phyloP scores from a whole-genome alignment of 2,888 invertebrate species.

The Julus scandinavius region DNA sequence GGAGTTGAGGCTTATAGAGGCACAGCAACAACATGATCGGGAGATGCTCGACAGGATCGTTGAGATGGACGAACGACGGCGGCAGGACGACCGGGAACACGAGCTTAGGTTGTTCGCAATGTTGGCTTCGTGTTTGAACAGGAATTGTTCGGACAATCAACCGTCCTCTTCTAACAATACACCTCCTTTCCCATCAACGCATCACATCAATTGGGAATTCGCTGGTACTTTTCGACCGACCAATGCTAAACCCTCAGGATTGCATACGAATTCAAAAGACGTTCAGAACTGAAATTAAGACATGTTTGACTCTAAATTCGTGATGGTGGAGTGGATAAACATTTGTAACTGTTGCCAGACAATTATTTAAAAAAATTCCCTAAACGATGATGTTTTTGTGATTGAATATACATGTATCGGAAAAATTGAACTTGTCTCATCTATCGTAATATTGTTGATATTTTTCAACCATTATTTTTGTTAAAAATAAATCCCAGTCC shows the following conservation, averaged over 20 bases:
- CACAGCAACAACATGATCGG: conserved; percentile 13
- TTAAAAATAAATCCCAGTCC: too few species aligned
- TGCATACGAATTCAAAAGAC: background rate
- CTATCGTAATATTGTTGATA: too few species aligned
- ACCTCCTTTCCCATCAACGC: background rate
- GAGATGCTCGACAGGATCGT: conserved; percentile 48
- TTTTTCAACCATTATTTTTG: too few species aligned
- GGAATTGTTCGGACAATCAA: background rate
- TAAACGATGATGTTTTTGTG: too few species aligned
- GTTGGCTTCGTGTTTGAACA: background rate
- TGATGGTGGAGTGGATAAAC: too few species aligned
- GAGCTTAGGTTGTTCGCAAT: conserved; percentile 13
- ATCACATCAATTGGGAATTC: conserved; percentile 39
- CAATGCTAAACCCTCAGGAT: background rate
- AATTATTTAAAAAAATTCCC: too few species aligned
- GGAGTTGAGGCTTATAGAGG: background rate
- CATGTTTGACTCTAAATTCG: too few species aligned
- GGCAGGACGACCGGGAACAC: conserved; percentile 49
- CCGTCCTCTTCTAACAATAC: background rate
- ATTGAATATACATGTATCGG: too few species aligned
- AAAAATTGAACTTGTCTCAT: too few species aligned
- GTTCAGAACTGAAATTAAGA: background rate
- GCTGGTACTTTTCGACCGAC: conserved; percentile 19
- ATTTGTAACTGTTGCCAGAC: too few species aligned
- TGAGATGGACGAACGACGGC: conserved; percentile 41